phyloP scores from a whole-genome alignment of 2,113 vertebrate genomes.

The Heterocephalus glaber region DNA sequence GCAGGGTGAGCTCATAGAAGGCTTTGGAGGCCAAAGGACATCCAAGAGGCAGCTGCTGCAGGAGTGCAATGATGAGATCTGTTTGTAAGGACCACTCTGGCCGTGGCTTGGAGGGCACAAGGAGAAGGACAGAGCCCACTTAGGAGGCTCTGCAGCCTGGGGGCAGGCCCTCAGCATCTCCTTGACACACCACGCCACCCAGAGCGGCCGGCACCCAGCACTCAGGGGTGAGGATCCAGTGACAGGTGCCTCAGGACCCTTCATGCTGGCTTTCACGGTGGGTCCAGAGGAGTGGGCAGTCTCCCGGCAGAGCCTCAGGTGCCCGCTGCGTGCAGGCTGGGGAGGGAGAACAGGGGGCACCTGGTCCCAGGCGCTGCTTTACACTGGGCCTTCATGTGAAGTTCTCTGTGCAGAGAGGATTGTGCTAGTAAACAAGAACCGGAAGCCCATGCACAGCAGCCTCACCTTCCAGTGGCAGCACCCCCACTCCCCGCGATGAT shows the following conservation, averaged over 20 bases:
- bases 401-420: background rate
- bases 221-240: background rate
- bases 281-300: background rate
- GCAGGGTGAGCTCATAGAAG: background rate
- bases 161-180: background rate
- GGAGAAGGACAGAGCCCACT: too few relatives aligned
- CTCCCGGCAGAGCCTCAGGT: background rate
- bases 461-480: background rate
- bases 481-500: background rate
- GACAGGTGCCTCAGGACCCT: background rate
- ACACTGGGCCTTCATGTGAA: background rate
- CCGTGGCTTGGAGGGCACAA: background rate
- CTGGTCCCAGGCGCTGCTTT: background rate
- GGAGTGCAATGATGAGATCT: background rate
- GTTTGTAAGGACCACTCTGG: background rate
- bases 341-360: background rate
- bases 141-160: background rate
- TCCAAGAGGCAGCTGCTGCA: background rate
- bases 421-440: background rate
- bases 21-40: background rate
- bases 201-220: background rate
- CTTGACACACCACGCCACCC: too few relatives aligned
- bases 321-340: too few relatives aligned
- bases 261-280: background rate
- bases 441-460: background rate